phyloP scores from a whole-genome alignment of 2,888 invertebrate species.

The Scotopteryx bipunctaria region DNA sequence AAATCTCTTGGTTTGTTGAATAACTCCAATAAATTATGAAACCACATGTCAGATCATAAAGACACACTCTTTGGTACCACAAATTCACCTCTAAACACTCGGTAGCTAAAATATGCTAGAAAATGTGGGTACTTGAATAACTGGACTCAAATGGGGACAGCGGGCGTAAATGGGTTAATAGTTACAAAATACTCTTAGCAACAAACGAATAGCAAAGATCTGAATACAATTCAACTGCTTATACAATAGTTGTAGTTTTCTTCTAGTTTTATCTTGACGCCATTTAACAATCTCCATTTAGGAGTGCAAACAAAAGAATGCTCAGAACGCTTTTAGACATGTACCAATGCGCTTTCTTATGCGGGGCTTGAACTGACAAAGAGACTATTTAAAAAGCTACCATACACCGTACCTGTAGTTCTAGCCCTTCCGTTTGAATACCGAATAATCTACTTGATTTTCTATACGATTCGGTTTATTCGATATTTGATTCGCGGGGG shows the following conservation, averaged over 20 bases:
- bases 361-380: slow-evolving; percentile 27
- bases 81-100: too few relatives aligned
- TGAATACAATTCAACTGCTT: slow-evolving; percentile 11
- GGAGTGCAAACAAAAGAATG: slow-evolving; percentile 42
- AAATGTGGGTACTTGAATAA: too few relatives aligned
- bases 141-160: too few relatives aligned
- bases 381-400: slow-evolving; percentile 17
- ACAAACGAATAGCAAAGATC: slow-evolving; percentile 26
- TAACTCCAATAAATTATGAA: too few relatives aligned
- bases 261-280: slow-evolving; percentile 20
- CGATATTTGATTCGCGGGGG: not conserved
- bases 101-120: too few relatives aligned
- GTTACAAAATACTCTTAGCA: slow-evolving; percentile 32
- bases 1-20: too few relatives aligned
- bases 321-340: slow-evolving; percentile 49
- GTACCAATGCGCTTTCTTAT: slow-evolving; percentile 49
- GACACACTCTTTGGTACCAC: too few relatives aligned
- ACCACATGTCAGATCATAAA: too few relatives aligned
- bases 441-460: not conserved
- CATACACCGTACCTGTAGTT: slow-evolving; percentile 32
- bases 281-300: slow-evolving; percentile 39
- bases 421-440: slow-evolving; percentile 6
- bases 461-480: not conserved
- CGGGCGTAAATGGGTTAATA: too few relatives aligned
- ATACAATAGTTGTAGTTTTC: not conserved